Conservation (phyloP, 2,797 vertebrate species). For the Chrysocyon brachyurus region DNA sequence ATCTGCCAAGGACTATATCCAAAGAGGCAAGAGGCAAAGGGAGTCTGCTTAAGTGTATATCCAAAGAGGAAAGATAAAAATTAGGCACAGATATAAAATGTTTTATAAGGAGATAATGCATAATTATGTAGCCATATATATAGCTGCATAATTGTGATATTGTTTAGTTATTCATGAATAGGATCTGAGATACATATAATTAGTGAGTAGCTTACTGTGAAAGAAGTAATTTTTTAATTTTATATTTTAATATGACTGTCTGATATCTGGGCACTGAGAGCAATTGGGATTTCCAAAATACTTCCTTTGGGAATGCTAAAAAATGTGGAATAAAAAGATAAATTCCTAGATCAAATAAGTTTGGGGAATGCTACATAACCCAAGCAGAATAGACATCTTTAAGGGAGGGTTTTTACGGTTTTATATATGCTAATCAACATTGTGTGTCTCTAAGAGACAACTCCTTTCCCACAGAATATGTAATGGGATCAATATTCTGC, state of each 20-base stretch:
- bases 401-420: not conserved
- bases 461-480: not conserved
- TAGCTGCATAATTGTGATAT: not conserved
- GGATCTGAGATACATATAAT: not conserved
- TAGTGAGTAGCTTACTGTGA: not conserved
- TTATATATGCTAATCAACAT: constrained; percentile 25
- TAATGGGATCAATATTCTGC: not conserved
- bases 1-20: not conserved
- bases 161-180: constrained; percentile 39
- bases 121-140: not conserved
- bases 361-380: not conserved
- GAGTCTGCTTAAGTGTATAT: not conserved
- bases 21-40: not conserved
- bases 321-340: not conserved
- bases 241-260: constrained; percentile 35
- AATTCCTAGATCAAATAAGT: constrained; percentile 17
- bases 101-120: not conserved
- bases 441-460: not conserved
- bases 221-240: constrained; percentile 13
- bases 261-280: not conserved
- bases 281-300: not conserved
- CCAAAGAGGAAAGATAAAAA: constrained; percentile 30
- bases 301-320: constrained; percentile 22
- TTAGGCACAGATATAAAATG: not conserved
- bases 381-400: not conserved